A percentile compares a stretch with the other conserved stretches of the same genome.
These are phyloP conservation scores for Oophaga sylvatica DNA, from an alignment of 2,797 vertebrate species.

Conservation along the genomic window DNA sequence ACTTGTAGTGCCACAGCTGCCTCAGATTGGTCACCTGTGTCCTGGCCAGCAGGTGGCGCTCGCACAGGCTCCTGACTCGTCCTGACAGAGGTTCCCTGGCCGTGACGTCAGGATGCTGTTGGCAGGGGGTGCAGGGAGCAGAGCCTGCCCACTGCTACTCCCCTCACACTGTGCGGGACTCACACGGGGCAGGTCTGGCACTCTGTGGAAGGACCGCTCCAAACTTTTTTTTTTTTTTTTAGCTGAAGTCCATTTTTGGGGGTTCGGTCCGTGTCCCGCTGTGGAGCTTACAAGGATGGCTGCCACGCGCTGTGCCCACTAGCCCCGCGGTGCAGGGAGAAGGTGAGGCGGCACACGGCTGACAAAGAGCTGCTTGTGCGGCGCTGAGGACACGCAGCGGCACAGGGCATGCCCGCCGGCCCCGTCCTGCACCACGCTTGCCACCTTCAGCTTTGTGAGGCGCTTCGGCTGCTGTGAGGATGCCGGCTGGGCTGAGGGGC, in stretches of 20 bases:
- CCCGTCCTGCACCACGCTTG: conserved; percentile 10
- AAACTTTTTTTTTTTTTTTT: conserved; percentile 27
- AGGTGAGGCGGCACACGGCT: conserved; percentile 33
- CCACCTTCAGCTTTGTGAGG: conserved; percentile 10
- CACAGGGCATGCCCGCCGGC: conserved; percentile 51
- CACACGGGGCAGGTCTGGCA: conserved; percentile 52
- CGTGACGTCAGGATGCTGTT: conserved; percentile 58
- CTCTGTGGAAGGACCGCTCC: conserved; percentile 14
- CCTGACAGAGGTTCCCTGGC: conserved; percentile 31
- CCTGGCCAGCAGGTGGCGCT: conserved; percentile 48
- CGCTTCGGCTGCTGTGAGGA: conserved; percentile 39
- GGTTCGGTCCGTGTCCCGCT: not conserved
- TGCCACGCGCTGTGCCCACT: not conserved
- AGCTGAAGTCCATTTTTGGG: not conserved
- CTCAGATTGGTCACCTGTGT: not conserved
- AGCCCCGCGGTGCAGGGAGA: conserved; percentile 1
- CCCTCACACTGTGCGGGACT: conserved; percentile 54
- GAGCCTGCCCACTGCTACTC: conserved; percentile 53
- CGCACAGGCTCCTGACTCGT: not conserved
- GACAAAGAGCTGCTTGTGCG: conserved; percentile 62
- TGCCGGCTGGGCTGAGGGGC: conserved; percentile 16
- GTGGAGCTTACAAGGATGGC: conserved; percentile 35
- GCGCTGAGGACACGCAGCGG: conserved; percentile 36
- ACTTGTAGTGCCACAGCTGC: not conserved
- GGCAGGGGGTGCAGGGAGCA: conserved; percentile 57